A percentile compares a stretch with the other conserved stretches of the same genome.
Evolutionary conservation across 2,113 vertebrate genomes (phyloP).

Genomic region (Channa maculata): DNA sequence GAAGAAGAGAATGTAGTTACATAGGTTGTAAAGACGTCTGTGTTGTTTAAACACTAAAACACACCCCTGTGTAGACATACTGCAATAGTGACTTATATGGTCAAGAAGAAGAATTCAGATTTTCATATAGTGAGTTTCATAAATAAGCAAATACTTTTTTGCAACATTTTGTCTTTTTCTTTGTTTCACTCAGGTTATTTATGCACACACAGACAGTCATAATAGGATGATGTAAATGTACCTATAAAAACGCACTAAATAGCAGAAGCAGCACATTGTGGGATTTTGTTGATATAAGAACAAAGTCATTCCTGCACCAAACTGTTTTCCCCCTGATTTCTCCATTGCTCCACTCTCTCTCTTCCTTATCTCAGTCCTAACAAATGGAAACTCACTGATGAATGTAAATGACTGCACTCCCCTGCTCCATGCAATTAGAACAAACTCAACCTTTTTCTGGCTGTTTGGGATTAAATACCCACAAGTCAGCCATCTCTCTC

Average conservation of each 20-base stretch:
- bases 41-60: not conserved
- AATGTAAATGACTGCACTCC: constrained; percentile 65
- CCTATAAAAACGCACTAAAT: not conserved
- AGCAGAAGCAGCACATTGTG: not conserved
- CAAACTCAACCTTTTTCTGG: constrained; percentile 66
- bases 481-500: constrained; percentile 49
- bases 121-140: too few relatives aligned
- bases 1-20: not conserved
- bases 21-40: too few relatives aligned
- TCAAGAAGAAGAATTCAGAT: too few relatives aligned
- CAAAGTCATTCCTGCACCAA: constrained; percentile 30
- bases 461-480: constrained; percentile 73
- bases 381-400: constrained; percentile 57
- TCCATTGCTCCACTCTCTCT: constrained; percentile 16
- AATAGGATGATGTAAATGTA: constrained; percentile 4
- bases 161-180: too few relatives aligned
- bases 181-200: not conserved
- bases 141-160: too few relatives aligned
- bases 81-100: too few relatives aligned
- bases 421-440: constrained; percentile 63
- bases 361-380: constrained; percentile 52
- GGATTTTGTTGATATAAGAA: constrained; percentile 2
- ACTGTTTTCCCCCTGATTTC: constrained; percentile 2
- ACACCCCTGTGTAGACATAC: not conserved
- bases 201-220: constrained; percentile 2